Evolutionary conservation across 1,140 invertebrate genomes (phyloP), one percentile per base, ranked within the genome.

Genomic region (Lanistes nyassanus): DNA sequence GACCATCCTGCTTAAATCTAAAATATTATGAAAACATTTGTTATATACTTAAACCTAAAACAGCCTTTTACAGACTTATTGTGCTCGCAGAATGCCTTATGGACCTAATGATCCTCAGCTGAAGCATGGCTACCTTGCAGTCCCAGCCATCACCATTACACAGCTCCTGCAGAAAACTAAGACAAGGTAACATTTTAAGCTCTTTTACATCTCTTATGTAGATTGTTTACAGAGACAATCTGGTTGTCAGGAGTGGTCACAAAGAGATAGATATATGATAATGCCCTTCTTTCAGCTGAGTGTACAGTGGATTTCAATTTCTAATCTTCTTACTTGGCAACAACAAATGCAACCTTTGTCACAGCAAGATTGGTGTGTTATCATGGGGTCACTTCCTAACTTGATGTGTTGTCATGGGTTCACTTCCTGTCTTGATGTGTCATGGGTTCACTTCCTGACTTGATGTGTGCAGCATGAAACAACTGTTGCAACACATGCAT

Each of bases 31-130:
- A n/a, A n/a, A n/a, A n/a, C n/a, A n/a, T n/a, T n/a, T n/a, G n/a
- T n/a, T n/a, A n/a, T n/a, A n/a, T n/a, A n/a, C n/a, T n/a, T n/a
- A n/a, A n/a, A n/a, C n/a, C n/a, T n/a, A n/a, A n/a, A n/a, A n/a
- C n/a, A n/a, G n/a, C n/a, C n/a, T n/a, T n/a, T n/a, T n/a, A n/a
- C n/a, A n/a, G n/a, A n/a, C 7, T 39, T 74, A 19, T 60, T 6
- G 9, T 21, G 34, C 37, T 74, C 71, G 31, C 69, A 83, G 82
- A 73, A 81, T 83, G 82, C 80, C 82, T 3, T 83, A 83, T 75
- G 82, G 82, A 29, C 80, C 80, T 6, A 72, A 67, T 29, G 82
- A 83, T 55, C 82, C 82, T 11, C 82, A 79, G 75, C 69, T 81
- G 70, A 76, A 83, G 55, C 77, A 79, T 64, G 79, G 80, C 11